phyloP scores from a whole-genome alignment of 1,140 invertebrate species.

The Dendrolimus kikuchii region DNA sequence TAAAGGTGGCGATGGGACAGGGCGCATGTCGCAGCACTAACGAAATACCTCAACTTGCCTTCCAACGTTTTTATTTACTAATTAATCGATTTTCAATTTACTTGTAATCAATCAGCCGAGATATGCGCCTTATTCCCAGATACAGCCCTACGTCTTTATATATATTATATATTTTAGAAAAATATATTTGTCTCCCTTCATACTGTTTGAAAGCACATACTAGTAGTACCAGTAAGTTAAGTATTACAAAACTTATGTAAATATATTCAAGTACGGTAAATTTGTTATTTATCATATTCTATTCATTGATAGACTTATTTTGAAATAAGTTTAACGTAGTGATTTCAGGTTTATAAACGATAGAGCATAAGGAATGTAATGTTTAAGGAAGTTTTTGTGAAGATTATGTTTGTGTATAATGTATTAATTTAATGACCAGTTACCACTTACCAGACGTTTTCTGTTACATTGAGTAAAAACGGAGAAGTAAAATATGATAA shows the following conservation, averaged over 20 bases:
- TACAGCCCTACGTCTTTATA: conserved; percentile 12
- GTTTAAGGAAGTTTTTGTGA: conserved; percentile 52
- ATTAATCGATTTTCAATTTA: too few species aligned
- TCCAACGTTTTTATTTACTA: conserved; percentile 18
- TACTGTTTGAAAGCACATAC: conserved; percentile 51
- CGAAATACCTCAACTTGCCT: conserved; percentile 57
- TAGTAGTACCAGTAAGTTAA: conserved; percentile 49
- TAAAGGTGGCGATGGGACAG: conserved; percentile 26
- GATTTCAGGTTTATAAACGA: conserved; percentile 56
- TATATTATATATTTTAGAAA: conserved; percentile 43
- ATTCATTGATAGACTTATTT: conserved; percentile 61
- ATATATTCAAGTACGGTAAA: conserved; percentile 54
- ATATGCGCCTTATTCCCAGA: conserved; percentile 5
- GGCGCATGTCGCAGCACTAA: conserved; percentile 16
- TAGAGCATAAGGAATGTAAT: conserved; percentile 41
- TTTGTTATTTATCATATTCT: conserved; percentile 69
- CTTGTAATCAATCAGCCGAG: too few species aligned
- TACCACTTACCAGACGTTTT: conserved; percentile 56
- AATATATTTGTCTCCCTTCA: conserved; percentile 52
- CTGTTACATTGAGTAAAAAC: conserved; percentile 63
- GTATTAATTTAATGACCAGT: conserved; percentile 52
- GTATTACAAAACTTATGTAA: conserved; percentile 45
- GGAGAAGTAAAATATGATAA: conserved; percentile 51
- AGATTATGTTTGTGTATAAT: conserved; percentile 53
- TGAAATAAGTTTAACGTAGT: conserved; percentile 58